Conservation (phyloP, 2,113 vertebrate species). For the Lepidothrix coronata region DNA sequence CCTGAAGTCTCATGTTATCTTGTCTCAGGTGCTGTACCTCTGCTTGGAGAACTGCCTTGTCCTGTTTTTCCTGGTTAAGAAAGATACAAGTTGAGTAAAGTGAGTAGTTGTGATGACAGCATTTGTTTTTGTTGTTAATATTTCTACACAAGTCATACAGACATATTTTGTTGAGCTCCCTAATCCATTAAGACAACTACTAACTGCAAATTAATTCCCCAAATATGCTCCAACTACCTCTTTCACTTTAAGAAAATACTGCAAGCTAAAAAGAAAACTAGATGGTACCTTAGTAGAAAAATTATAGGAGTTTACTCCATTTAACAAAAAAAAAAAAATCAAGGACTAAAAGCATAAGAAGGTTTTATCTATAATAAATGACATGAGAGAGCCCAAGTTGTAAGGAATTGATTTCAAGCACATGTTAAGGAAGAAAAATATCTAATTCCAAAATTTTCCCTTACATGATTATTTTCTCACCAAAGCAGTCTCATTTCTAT, state of each 20-base stretch:
- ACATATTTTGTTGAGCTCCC: background rate
- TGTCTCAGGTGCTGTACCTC: slow-evolving; percentile 94
- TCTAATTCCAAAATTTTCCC: background rate
- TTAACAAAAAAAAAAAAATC: background rate
- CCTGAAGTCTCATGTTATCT: slow-evolving; percentile 95
- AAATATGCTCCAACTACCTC: background rate
- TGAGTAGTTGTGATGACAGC: background rate
- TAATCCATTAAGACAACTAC: background rate
- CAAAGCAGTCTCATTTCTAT: background rate
- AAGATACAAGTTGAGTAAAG: background rate
- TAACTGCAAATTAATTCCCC: background rate
- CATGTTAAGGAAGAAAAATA: background rate
- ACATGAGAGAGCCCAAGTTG: background rate
- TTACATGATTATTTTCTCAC: background rate
- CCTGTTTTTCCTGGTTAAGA: slow-evolving; percentile 89
- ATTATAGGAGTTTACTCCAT: background rate
- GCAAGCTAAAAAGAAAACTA: background rate
- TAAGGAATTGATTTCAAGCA: background rate
- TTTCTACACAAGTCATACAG: background rate
- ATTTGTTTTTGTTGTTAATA: background rate
- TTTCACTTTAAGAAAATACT: background rate
- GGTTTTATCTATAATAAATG: background rate
- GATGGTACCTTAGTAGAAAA: background rate
- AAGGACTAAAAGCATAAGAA: background rate
- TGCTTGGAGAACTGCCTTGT: slow-evolving; percentile 93